These are phyloP conservation scores for Cryptotis parvus DNA, from an alignment of 2,113 vertebrate species.

Conservation along the genomic window DNA sequence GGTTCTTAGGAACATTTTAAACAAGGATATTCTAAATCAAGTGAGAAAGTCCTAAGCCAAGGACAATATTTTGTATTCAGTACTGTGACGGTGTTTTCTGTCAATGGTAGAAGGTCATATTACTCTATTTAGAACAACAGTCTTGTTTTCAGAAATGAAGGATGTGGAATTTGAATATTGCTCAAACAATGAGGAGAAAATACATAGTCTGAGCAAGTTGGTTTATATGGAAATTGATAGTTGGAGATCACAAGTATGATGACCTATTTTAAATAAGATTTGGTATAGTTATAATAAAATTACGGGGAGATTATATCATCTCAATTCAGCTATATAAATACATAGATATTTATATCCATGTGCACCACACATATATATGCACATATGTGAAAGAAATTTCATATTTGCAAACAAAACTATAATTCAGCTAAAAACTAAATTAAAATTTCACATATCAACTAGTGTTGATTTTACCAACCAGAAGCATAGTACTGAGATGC, in stretches of 20 bases:
- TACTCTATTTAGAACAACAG: conserved; percentile 72
- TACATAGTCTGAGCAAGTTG: neutral
- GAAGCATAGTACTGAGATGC: neutral
- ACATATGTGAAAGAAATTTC: neutral
- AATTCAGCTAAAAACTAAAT: conserved; percentile 9
- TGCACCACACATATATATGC: neutral
- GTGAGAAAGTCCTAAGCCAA: conserved; percentile 69
- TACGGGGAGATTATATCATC: neutral
- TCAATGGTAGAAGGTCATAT: conserved; percentile 69
- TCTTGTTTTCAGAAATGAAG: conserved; percentile 71
- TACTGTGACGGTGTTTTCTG: conserved; percentile 60
- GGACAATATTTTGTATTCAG: conserved; percentile 78
- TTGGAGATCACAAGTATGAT: conserved; percentile 21
- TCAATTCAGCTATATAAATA: neutral
- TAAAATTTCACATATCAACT: conserved; percentile 50
- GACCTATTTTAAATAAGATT: conserved; percentile 48
- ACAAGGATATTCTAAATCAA: conserved; percentile 65
- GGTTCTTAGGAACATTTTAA: conserved; percentile 60
- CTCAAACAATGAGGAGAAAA: conserved; percentile 63
- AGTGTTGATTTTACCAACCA: neutral
- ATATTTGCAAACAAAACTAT: conserved; percentile 28
- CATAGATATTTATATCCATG: no score
- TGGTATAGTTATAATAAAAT: neutral
- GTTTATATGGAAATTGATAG: conserved; percentile 64
- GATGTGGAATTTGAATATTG: conserved; percentile 66